Evolutionary conservation across 2,888 invertebrate genomes (phyloP), one percentile per base, ranked within the genome.

Genomic region (Gymnosoma rotundatum): DNA sequence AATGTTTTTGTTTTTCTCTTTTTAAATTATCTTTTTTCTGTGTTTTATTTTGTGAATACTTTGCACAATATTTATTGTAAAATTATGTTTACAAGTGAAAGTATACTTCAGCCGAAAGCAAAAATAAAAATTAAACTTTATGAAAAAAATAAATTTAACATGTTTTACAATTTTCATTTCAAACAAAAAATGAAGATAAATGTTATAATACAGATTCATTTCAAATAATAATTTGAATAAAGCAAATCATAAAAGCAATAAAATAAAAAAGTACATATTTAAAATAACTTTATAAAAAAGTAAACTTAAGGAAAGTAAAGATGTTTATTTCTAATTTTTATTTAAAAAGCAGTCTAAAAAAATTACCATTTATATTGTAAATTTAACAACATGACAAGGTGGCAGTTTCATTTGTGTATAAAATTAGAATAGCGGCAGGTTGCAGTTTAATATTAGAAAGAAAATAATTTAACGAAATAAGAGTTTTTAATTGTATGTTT

Each of bases 51-150:
- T 73, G 25, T 50, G 42, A 70, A 67, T 61, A 73, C 73, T 79
- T 79, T 67, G 60, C 66, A 66, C 64, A 73, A 52, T 36, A 60
- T 18, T 36, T 25, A 38, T 79, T 73, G 60, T 67, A 67, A 79
- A 66, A 66, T 45, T 52, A 32, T 72, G 42, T 73, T 79, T 79
- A 66, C 66, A 73, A 73, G 79, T 45, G 79, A 79, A 79, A 79
- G 60, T 79, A 73, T 58, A 72, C 12, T 42, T 25, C 12, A 52
- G 58, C 50, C 20, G 14, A 79, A 64, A 56, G 25, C 10, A 75
- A 75, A 61, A n/a, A 48, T 16, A 16, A 16, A 14, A 14, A 38
- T 48, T 58, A 18, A 7, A 21, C 38, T 54, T 42, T 45, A 74
- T n/a, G 12, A 16, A 14, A 52, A 25, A 25, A 16, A 25, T 21